Base-by-base conservation (phyloP, 2,888 invertebrate species). In the Ormyrus labotus region DNA sequence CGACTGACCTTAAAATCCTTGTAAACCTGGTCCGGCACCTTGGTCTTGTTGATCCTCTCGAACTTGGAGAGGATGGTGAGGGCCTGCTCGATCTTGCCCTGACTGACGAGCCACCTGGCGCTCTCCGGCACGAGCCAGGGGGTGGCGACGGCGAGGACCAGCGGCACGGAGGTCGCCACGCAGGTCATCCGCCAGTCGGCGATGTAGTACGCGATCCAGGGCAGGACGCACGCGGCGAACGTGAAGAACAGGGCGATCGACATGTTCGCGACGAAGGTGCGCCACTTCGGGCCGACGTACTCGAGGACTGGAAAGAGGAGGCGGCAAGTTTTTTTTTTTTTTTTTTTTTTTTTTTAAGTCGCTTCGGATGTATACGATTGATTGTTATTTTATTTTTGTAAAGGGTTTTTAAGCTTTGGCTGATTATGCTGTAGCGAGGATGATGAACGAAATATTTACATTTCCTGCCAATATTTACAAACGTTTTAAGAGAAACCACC, bases 191-290 rank as follows among this genome's bases (percentile, higher is more conserved):
- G 93, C 97, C 97, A 97, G 87, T 97, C 94, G 5, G 94, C 94
- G 13, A 96, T 91, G 91, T 92, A 95, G 83, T 95, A 93, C 0
- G 97, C 97, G 60, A 97, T 94, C 96, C 97, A 97, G 0, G 97
- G 97, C 72, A 97, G 89, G 7, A 95, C 87, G 7, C 95, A 95
- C 0, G 97, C 94, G 0, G 96, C 96, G 68, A 95, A 91, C 0
- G 97, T 96, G 92, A 97, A 97, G 92, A 96, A 97, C 60, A 97
- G 91, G 0, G 97, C 97, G 69, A 97, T 97, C 0, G 96, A 96
- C 95, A 97, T 96, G 90, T 97, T 97, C 45, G 97, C 97, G 0
- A 97, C 97, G 88, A 97, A 96, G 0, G 97, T 97, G 11, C 97
- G 93, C 95, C 96, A 97, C 92, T 96, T 96, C 57, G 96, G 97